These are phyloP conservation scores for Eupithecia subfuscata DNA, from an alignment of 2,888 invertebrate genomes.

Conservation along the genomic window DNA sequence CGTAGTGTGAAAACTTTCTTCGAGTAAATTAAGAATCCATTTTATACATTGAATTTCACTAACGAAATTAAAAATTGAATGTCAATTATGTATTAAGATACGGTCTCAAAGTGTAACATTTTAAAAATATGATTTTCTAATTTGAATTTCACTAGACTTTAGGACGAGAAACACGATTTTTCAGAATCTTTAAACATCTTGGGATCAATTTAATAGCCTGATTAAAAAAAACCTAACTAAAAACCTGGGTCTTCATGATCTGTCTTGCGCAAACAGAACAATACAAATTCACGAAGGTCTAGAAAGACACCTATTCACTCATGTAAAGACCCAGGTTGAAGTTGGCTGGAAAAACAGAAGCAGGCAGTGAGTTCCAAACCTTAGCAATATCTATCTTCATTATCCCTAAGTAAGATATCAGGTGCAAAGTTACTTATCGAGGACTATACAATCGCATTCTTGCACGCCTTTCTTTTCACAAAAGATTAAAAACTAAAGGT, in stretches of 20 bases:
- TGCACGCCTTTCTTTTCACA: slow-evolving; percentile 1
- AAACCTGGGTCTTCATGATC: too few relatives aligned
- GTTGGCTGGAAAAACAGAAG: too few relatives aligned
- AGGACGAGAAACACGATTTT: neutral
- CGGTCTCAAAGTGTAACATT: neutral
- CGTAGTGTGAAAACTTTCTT: neutral
- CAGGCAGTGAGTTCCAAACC: too few relatives aligned
- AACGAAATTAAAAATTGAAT: neutral
- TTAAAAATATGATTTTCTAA: neutral
- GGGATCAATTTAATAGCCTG: neutral
- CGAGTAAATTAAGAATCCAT: neutral
- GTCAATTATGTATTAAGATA: neutral
- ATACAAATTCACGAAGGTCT: too few relatives aligned
- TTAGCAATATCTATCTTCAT: too few relatives aligned
- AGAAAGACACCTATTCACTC: too few relatives aligned
- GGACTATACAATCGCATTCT: neutral
- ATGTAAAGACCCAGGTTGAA: too few relatives aligned
- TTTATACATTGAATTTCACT: neutral
- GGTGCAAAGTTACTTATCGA: neutral
- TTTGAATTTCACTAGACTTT: neutral
- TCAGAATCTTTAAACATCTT: neutral
- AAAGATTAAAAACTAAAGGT: slow-evolving; percentile 16
- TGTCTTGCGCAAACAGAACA: too few relatives aligned
- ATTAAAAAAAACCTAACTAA: neutral
- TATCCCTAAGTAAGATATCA: neutral